Evolutionary conservation across 2,113 vertebrate genomes (phyloP), one percentile per base, ranked within the genome.

Genomic region (Proterorhinus semilunaris): DNA sequence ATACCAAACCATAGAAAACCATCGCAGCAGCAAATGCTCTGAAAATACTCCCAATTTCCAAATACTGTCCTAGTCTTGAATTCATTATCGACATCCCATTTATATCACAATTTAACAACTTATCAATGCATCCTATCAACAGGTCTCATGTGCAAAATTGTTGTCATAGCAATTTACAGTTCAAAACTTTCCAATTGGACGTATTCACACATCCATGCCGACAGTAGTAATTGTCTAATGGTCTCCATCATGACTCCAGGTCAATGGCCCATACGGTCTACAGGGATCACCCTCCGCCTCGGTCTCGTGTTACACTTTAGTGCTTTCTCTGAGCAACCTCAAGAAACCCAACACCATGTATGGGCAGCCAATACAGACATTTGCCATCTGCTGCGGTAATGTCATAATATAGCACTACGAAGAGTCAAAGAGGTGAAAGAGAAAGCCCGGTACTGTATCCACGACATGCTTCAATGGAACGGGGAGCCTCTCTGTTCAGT

Each of bases 301-400:
- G 42, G 45, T 80, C 79, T 91, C 80, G 8, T 16, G 77, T 91
- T 91, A 83, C 89, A 75, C 15, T 36, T 54, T 83, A 85, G 71
- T 11, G 75, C 46, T 36, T 61, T 45, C 15, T 65, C 68, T 79
- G 49, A 74, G 73, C 81, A 73, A 72, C 71, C 79, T 67, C 67
- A 57, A 64, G 88, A 72, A 90, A 89, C 84, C 71, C 70, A 78
- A 91, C 72, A 75, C 82, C 57, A 51, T 48, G 57, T 7, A 59
- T 44, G 52, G 53, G 69, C 44, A 73, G 50, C 44, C 27, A 64
- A 79, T 12, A 66, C 66, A 53, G 47, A 16, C 70, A 8, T 16
- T 36, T 68, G 62, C 86, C 87, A 84, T 83, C 82, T 90, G 87
- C 48, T 51, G 71, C 53, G 58, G 71, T 49, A 17, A 6, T 58